Conservation (phyloP, 2,888 invertebrate species). For the Cerastoderma edule region DNA sequence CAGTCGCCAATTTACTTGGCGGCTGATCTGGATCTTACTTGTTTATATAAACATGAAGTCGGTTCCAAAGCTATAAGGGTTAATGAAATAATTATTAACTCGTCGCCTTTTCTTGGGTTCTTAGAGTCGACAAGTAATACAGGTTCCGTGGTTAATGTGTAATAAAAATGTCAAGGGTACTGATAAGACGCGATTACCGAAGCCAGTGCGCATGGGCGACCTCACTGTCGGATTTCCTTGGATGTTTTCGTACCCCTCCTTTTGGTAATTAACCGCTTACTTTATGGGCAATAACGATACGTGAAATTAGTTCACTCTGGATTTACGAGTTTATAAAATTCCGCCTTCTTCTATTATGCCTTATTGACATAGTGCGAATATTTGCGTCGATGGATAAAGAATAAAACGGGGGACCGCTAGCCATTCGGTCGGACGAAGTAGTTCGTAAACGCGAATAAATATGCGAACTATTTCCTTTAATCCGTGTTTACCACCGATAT, state of each 20-base stretch:
- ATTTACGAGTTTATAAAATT: slow-evolving; percentile 52
- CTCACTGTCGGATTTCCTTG: slow-evolving; percentile 2
- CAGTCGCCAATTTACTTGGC: no score
- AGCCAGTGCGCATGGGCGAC: not conserved
- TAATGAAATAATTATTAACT: slow-evolving; percentile 8
- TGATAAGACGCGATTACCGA: slow-evolving; percentile 9
- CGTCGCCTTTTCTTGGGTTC: not conserved
- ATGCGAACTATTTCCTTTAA: slow-evolving; percentile 51
- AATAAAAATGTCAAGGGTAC: slow-evolving; percentile 21
- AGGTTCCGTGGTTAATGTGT: slow-evolving; percentile 11
- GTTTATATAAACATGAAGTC: not conserved
- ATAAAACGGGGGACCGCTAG: slow-evolving; percentile 23
- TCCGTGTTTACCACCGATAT: slow-evolving; percentile 32
- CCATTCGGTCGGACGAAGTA: slow-evolving; percentile 25
- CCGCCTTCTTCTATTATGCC: slow-evolving; percentile 29
- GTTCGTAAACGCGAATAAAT: slow-evolving; percentile 33
- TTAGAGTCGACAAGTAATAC: not conserved
- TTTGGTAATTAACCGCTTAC: slow-evolving; percentile 8
- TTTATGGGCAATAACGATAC: slow-evolving; percentile 17
- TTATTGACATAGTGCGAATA: slow-evolving; percentile 49
- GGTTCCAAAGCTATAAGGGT: not conserved
- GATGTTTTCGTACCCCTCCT: slow-evolving; percentile 14
- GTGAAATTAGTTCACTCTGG: slow-evolving; percentile 42
- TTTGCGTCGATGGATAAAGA: slow-evolving; percentile 18
- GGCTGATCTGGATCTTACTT: no score